Evolutionary conservation across 2,888 invertebrate species (phyloP), one percentile per base, ranked within the genome.

Genomic region (Diplazon laetatorius): DNA sequence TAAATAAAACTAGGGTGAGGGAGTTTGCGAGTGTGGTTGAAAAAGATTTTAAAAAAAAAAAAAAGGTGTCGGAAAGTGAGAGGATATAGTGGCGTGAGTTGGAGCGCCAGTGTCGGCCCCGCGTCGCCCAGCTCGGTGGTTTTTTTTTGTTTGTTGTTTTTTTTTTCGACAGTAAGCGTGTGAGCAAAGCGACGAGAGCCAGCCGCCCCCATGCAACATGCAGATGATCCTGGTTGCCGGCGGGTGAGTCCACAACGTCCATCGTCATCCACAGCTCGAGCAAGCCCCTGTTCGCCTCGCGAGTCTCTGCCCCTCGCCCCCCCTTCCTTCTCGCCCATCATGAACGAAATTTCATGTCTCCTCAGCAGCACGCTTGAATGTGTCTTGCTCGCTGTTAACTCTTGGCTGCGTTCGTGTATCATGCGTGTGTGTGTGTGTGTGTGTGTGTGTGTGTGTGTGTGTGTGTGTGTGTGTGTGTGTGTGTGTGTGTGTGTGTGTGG

Each of bases 141-240:
- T 70, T 72, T 74, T n/a, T n/a, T n/a, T n/a, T n/a, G n/a, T n/a
- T n/a, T n/a, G n/a, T n/a, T n/a, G n/a, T n/a, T n/a, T n/a, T n/a
- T n/a, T n/a, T n/a, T n/a, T n/a, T n/a, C n/a, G 78, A 78, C 79
- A 76, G 80, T 77, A 77, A 81, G 73, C 75, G 77, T 72, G 68
- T 72, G 68, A 81, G 74, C 78, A 65, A 80, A 83, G 81, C 80
- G 88, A 84, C 87, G 87, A 89, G 82, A 82, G 89, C n/a, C 88
- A 89, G 88, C 89, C 89, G 89, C 88, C 89, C 89, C 87, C 89
- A 89, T 89, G 89, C 89, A 90, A 87, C 89, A 91, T 91, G 91
- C 91, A 91, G 91, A 91, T 91, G 91, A 91, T 91, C 88, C 90
- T 91, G 89, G 91, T 91, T 88, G 91, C 91, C 88, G 91, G 91